phyloP scores from a whole-genome alignment of 2,797 vertebrate genomes.

The Phoeniculus purpureus region DNA sequence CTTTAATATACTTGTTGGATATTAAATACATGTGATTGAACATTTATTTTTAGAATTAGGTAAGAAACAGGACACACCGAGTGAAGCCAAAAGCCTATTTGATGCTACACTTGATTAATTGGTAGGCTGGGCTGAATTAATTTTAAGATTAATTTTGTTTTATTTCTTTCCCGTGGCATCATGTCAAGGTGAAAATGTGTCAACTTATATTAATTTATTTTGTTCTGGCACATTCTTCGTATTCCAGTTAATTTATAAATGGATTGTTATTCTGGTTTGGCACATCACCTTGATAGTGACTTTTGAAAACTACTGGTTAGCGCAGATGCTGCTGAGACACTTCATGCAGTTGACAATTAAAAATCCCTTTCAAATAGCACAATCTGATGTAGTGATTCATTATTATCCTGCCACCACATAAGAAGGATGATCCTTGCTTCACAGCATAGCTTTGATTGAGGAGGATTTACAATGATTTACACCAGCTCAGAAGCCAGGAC shows the following conservation, averaged over 20 bases:
- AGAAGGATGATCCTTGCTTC: not conserved
- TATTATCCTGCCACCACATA: not conserved
- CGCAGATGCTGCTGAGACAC: not conserved
- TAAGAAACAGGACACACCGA: not conserved
- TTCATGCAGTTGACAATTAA: not conserved
- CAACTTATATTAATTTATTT: constrained; percentile 30
- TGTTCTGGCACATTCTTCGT: not conserved
- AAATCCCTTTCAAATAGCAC: not conserved
- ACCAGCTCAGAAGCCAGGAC: not conserved
- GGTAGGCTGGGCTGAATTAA: constrained; percentile 37
- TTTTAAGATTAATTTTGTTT: constrained; percentile 59
- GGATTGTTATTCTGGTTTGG: constrained; percentile 23
- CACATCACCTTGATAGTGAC: constrained; percentile 14
- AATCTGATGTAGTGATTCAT: not conserved
- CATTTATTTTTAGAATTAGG: constrained; percentile 43
- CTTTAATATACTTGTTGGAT: not conserved
- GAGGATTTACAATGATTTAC: not conserved
- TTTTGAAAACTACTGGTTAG: constrained; percentile 38
- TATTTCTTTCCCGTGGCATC: constrained; percentile 22
- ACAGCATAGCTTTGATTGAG: not conserved
- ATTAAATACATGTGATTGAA: not conserved
- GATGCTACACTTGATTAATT: constrained; percentile 44
- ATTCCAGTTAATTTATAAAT: constrained; percentile 48
- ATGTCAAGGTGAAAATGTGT: constrained; percentile 58
- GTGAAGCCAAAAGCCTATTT: constrained; percentile 27